Conservation (phyloP, 2,797 vertebrate genomes). For the Sebastes taczanowskii region DNA sequence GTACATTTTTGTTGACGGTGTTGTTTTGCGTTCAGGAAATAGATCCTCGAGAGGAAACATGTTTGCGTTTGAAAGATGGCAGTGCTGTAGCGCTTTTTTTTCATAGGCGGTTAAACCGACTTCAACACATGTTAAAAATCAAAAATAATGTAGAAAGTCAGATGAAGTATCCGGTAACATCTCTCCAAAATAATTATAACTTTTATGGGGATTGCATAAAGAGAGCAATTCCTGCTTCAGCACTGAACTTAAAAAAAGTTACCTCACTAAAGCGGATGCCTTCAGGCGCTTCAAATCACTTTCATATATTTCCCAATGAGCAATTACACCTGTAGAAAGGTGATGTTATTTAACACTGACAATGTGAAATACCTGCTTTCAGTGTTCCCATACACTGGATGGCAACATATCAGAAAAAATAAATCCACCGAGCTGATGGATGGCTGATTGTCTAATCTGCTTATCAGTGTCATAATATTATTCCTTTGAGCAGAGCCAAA, state of each 20-base stretch:
- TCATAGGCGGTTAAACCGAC: not conserved
- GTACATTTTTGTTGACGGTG: not conserved
- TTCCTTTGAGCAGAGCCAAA: slow-evolving; percentile 1
- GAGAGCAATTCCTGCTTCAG: not conserved
- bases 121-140: not conserved
- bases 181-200: not conserved
- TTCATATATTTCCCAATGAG: slow-evolving; percentile 32
- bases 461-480: slow-evolving; percentile 8
- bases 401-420: slow-evolving; percentile 4
- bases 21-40: not conserved
- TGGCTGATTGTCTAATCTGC: slow-evolving; percentile 46
- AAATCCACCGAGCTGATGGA: slow-evolving; percentile 34
- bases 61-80: not conserved
- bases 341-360: slow-evolving; percentile 21
- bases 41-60: not conserved
- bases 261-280: slow-evolving; percentile 12
- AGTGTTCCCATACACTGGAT: slow-evolving; percentile 2
- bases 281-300: slow-evolving; percentile 30
- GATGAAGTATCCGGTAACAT: not conserved
- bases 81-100: not conserved
- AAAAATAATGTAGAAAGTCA: not conserved
- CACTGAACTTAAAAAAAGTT: not conserved
- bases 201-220: not conserved
- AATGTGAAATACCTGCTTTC: slow-evolving; percentile 20
- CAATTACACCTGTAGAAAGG: slow-evolving; percentile 32